Evolutionary conservation across 2,797 vertebrate species (phyloP), one percentile per base, ranked within the genome.

Genomic region (Sylvia borin): DNA sequence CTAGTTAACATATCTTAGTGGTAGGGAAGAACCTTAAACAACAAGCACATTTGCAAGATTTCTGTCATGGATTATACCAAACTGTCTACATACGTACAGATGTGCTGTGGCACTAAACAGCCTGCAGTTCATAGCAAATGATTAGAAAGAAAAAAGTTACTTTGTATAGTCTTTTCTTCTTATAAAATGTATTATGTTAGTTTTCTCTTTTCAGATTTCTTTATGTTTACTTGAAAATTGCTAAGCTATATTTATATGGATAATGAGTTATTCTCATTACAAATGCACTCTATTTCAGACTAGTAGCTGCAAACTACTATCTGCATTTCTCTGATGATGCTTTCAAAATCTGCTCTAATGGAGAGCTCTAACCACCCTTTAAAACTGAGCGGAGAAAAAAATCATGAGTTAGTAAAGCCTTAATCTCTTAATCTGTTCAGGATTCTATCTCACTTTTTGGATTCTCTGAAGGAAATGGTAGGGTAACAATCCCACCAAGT

Each of bases 21-120:
- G 60, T 74, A 73, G 40, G 25, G 38, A 40, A 82, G 66, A 93
- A 91, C 71, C 80, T 95, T 77, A 87, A 88, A 87, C 43, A 88
- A 74, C n/a, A 83, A 73, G 60, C 40, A 85, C 25, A 50, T 71
- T 68, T 87, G 75, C 74, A 95, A 89, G 53, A 89, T 57, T 92
- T 89, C 91, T 83, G 72, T 91, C 68, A 71, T 14, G 45, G 80
- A 71, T 95, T 88, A 83, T 55, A 76, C 43, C 48, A 10, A 86
- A 92, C 36, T 47, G 67, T 87, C 84, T 94, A 61, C 85, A 80
- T 76, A 53, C 5, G 34, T 85, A 79, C 53, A 85, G 81, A 91
- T 77, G 75, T 82, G 61, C 74, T 58, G 38, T 47, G 42, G 64
- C 42, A 91, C 48, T 80, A n/a, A 88, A 91, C 43, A 85, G 64